Base-by-base conservation (phyloP, 2,888 invertebrate species). In the Colostygia pectinataria region DNA sequence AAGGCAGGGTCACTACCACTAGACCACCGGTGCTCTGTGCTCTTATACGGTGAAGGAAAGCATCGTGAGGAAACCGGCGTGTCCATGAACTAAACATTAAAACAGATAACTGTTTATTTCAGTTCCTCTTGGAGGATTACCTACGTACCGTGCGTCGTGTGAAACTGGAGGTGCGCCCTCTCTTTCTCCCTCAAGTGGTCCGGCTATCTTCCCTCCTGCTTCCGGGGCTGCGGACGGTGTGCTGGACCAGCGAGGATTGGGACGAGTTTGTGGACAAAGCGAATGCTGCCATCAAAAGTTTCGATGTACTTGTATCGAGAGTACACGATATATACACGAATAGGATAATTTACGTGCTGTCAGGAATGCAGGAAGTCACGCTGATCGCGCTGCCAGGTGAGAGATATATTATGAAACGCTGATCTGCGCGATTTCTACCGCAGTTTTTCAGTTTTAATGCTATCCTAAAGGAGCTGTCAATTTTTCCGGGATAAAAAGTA, bases 241-340 rank as follows among this genome's bases (percentile, higher is more conserved):
- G 94, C 23, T 99, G 98, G 98, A 97, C 97, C 0, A 94, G 96
- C 53, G 92, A 94, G 9, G 93, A 94, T 58, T 97, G 98, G 94
- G 92, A 93, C 47, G 91, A 91, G 45, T 98, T 96, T 77, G 93
- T 96, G 53, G 93, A 94, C 49, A 91, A 92, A 42, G 95, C 95
- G 14, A 94, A 95, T 57, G 91, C 93, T 27, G 95, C 96, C 12
- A 94, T 98, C 14, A 93, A 94, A 59, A 93, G 94, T 45, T 97
- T 98, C 71, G 96, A 97, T 61, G 92, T 92, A 9, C 76, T 94
- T 61, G 93, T 93, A 5, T 93, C 93, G 8, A 93, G 97, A 61
- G 95, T 97, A 2, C 96, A 96, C 66, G 98, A 98, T 74, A 96
- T 98, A 50, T 96, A 98, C 71, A 93, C 94, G 2, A 97, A 97